phyloP scores from a whole-genome alignment of 2,113 vertebrate species.

The Larimichthys crocea region DNA sequence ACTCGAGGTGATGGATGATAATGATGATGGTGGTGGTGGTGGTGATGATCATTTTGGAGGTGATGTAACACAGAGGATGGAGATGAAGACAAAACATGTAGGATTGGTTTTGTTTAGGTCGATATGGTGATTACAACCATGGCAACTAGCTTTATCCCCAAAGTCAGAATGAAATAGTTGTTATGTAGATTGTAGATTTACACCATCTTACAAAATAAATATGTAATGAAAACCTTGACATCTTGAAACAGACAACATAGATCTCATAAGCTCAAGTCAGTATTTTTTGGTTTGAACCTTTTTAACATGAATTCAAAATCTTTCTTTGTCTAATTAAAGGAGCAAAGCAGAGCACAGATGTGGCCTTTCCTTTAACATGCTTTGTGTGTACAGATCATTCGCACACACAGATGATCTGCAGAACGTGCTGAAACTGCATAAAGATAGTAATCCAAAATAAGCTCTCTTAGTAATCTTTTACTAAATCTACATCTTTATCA shows the following conservation, averaged over 20 bases:
- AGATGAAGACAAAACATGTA: constrained; percentile 55
- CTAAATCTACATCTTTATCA: not conserved
- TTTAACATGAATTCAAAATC: constrained; percentile 7
- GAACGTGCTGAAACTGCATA: constrained; percentile 13
- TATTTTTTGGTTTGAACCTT: constrained; percentile 25
- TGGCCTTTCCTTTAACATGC: constrained; percentile 1
- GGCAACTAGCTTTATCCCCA: constrained; percentile 6
- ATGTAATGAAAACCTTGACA: constrained; percentile 37
- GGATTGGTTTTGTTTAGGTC: constrained; percentile 36
- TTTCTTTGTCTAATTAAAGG: constrained; percentile 22
- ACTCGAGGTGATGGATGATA: constrained; percentile 52
- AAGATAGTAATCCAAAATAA: constrained; percentile 2
- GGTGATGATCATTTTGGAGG: constrained; percentile 36
- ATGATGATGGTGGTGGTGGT: constrained; percentile 29
- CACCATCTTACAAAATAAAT: constrained; percentile 33
- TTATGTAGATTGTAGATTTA: constrained; percentile 33
- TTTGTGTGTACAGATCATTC: constrained; percentile 1
- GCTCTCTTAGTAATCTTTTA: constrained; percentile 7
- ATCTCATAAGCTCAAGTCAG: constrained; percentile 5
- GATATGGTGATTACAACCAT: constrained; percentile 13
- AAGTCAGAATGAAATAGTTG: constrained; percentile 33
- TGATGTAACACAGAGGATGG: constrained; percentile 49
- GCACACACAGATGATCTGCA: not conserved
- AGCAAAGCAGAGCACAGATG: constrained; percentile 1
- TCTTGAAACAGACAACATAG: not conserved